Conservation (phyloP, 2,113 vertebrate species). For the Hippopotamus amphibius region DNA sequence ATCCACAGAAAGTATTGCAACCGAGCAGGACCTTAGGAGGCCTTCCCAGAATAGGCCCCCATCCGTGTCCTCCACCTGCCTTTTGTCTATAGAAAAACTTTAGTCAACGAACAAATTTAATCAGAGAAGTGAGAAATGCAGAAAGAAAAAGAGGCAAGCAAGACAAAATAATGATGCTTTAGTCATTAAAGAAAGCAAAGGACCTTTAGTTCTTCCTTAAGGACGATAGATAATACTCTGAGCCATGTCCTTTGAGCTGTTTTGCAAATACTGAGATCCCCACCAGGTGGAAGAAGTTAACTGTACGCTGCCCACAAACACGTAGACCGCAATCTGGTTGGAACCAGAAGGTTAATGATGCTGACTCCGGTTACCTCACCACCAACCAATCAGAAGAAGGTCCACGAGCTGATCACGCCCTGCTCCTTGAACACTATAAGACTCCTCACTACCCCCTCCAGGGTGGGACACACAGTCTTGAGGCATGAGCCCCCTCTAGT, state of each 20-base stretch:
- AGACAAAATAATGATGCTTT: not conserved
- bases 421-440: not conserved
- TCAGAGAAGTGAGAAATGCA: not conserved
- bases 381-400: not conserved
- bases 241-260: not conserved
- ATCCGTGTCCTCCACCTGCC: not conserved
- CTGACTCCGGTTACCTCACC: not conserved
- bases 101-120: not conserved
- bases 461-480: not conserved
- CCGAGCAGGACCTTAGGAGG: not conserved
- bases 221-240: not conserved
- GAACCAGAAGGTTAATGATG: not conserved
- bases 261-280: not conserved
- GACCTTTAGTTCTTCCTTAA: not conserved
- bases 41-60: not conserved
- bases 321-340: not conserved
- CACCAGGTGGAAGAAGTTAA: not conserved
- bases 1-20: not conserved
- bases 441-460: accelerated
- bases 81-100: not conserved
- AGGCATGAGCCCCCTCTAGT: not conserved
- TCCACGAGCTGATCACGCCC: not conserved
- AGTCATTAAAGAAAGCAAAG: not conserved
- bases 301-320: not conserved
- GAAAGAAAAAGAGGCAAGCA: not conserved